phyloP scores from a whole-genome alignment of 2,888 invertebrate genomes.

The Rhagonycha lutea region DNA sequence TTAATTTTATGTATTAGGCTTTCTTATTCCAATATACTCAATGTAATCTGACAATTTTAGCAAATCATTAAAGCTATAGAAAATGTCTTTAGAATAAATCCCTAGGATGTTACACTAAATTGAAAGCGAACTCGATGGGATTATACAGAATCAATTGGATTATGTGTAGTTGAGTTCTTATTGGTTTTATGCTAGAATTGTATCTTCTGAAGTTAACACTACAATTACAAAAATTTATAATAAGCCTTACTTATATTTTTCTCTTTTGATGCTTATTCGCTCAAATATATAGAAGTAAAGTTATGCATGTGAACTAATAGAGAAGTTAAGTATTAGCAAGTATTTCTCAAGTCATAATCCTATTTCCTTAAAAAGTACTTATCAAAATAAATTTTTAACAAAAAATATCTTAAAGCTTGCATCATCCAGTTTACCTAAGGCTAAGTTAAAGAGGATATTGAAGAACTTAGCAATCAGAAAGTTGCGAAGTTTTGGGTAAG shows the following conservation, averaged over 20 bases:
- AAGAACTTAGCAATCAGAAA: constrained; percentile 15
- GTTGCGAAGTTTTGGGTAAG: constrained; percentile 9
- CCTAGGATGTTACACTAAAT: neutral
- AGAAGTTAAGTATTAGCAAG: neutral
- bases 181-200: neutral
- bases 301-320: neutral
- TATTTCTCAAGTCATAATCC: neutral
- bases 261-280: neutral
- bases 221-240: neutral
- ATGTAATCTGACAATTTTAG: constrained; percentile 1
- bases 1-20: neutral
- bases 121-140: constrained; percentile 1
- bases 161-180: neutral
- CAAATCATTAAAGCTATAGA: constrained; percentile 1
- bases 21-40: neutral
- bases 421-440: constrained; percentile 1
- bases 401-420: constrained; percentile 1
- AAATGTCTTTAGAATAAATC: constrained; percentile 3
- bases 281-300: neutral
- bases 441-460: constrained; percentile 7
- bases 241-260: neutral
- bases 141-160: constrained; percentile 3
- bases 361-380: neutral
- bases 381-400: constrained; percentile 4
- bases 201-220: neutral